Evolutionary conservation across 2,888 invertebrate genomes (phyloP).

Genomic region (Kryphioiulus occultus): DNA sequence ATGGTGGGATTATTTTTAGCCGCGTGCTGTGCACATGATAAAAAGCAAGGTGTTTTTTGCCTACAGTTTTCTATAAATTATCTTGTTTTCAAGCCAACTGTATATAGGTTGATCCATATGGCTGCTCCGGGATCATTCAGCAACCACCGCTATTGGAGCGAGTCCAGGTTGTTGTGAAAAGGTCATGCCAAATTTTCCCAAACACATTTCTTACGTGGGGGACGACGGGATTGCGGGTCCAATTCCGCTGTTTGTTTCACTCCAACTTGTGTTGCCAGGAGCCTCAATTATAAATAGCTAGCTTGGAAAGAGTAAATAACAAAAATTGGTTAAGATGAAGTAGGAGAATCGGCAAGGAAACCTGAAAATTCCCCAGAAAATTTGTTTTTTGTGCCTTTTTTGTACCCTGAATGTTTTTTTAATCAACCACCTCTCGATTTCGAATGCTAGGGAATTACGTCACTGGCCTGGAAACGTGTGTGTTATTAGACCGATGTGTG

Average conservation of each 20-base stretch:
- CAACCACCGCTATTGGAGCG: neutral
- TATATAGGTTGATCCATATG: neutral
- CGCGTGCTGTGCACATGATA: neutral
- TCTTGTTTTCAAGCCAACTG: neutral
- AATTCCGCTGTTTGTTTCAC: neutral
- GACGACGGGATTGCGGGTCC: neutral
- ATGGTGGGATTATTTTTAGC: slow-evolving; percentile 15
- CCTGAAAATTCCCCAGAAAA: neutral
- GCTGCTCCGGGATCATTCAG: neutral
- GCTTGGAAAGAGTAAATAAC: neutral
- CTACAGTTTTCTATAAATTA: neutral
- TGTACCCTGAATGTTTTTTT: neutral
- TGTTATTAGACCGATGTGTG: neutral
- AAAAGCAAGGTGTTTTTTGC: neutral
- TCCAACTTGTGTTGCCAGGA: neutral
- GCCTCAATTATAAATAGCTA: neutral
- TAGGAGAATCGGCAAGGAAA: neutral
- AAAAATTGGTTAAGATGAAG: neutral
- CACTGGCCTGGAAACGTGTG: neutral
- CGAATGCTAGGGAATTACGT: neutral
- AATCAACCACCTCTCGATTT: neutral
- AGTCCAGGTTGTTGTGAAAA: slow-evolving; percentile 11
- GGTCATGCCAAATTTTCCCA: neutral
- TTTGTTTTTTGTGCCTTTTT: neutral
- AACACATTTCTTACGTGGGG: neutral